Evolutionary conservation across 2,797 vertebrate species (phyloP).

Genomic region (Esox masquinongy): DNA sequence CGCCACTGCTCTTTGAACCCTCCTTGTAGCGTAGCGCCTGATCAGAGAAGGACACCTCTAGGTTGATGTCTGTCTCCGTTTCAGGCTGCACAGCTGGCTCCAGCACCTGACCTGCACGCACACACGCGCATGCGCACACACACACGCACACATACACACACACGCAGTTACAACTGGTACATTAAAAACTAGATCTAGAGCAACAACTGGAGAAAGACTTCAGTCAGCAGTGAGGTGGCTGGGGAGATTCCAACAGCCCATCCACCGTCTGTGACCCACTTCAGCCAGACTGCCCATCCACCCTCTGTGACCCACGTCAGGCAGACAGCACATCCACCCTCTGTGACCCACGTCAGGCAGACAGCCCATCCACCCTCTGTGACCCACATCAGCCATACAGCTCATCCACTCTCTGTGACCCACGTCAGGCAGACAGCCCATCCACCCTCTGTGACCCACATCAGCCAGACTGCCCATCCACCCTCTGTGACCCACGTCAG

Average conservation of each 20-base stretch:
- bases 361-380: no score
- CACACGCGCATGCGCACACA: constrained; percentile 13
- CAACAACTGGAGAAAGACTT: background rate
- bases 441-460: no score
- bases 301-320: no score
- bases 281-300: no score
- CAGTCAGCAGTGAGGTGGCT: background rate
- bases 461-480: no score
- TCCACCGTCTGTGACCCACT: no score
- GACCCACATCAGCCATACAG: no score
- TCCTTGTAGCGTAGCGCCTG: constrained; percentile 88
- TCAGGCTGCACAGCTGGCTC: constrained; percentile 40
- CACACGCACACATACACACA: constrained; percentile 20
- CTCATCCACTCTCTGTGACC: no score
- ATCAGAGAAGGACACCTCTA: constrained; percentile 93
- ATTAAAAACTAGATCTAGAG: background rate
- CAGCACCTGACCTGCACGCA: constrained; percentile 25
- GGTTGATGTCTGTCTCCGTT: constrained; percentile 84
- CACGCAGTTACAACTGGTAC: background rate
- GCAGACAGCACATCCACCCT: no score
- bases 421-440: no score
- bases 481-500: no score
- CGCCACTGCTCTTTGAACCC: constrained; percentile 60
- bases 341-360: no score
- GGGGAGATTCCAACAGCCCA: background rate